Evolutionary conservation across 2,888 invertebrate species (phyloP), one percentile per base, ranked within the genome.

Genomic region (Yponomeuta cagnagella): DNA sequence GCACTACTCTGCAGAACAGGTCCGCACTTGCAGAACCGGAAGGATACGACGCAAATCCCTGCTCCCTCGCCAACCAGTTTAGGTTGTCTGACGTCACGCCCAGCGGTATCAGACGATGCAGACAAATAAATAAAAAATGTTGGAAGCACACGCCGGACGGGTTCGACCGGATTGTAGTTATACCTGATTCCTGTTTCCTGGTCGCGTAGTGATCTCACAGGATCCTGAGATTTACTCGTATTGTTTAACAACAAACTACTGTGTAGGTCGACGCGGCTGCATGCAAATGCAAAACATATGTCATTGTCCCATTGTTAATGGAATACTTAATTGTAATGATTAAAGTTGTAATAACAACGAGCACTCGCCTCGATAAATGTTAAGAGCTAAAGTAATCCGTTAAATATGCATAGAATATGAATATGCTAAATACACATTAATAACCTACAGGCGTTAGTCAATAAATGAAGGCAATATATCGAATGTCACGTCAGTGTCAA

Each of bases 41-140:
- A 92, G 92, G 91, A 92, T 92, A 86, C 90, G 84, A 88, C 85
- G 89, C 88, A 90, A 91, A 91, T 92, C 92, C 92, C 90, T 90
- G 92, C 90, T 90, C 90, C 92, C 89, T 90, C 90, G 85, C 87
- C 88, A 91, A 92, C 92, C 91, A 90, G 92, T 92, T 92, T 91
- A 92, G 92, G 90, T 91, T 83, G 90, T 82, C 83, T 91, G 90
- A 91, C 91, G 92, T 91, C 91, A 91, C 89, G 78, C 88, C 85
- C 90, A 90, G 91, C 91, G 91, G 91, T 90, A 90, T 86, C 88
- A 87, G 86, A 89, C 90, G 88, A 83, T 90, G 88, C 91, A 90
- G 88, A 91, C 90, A 89, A 92, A 91, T 91, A 92, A 92, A 90
- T 89, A 90, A 91, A 91, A 92, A 92, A 89, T 90, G 90, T 89